These are phyloP conservation scores for Agrochola litura DNA, from an alignment of 2,888 invertebrate genomes.

Conservation along the genomic window DNA sequence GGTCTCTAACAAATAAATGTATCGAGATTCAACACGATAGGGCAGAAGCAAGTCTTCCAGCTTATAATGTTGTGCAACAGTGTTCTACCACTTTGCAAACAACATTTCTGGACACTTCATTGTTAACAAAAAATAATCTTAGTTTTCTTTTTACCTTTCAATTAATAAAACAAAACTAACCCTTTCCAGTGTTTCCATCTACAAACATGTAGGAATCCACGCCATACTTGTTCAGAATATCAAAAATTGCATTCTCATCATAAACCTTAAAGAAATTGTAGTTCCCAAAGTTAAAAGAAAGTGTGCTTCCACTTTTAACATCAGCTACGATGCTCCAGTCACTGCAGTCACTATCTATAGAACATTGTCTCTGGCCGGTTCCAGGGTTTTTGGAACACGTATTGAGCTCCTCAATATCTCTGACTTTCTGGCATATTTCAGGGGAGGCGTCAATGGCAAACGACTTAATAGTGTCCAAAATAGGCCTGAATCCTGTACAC, in stretches of 20 bases:
- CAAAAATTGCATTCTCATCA: slow-evolving; percentile 86
- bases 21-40: no score
- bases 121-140: no score
- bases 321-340: slow-evolving; percentile 80
- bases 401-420: slow-evolving; percentile 86
- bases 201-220: slow-evolving; percentile 90
- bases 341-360: slow-evolving; percentile 71
- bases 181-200: slow-evolving; percentile 93
- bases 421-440: slow-evolving; percentile 84
- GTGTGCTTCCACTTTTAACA: slow-evolving; percentile 70
- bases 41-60: no score
- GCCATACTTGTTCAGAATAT: slow-evolving; percentile 82
- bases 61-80: no score
- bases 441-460: slow-evolving; percentile 91
- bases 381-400: slow-evolving; percentile 71
- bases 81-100: no score
- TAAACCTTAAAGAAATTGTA: slow-evolving; percentile 87
- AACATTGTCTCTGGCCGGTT: slow-evolving; percentile 77
- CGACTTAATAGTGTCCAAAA: slow-evolving; percentile 94
- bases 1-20: no score
- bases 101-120: no score
- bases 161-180: slow-evolving; percentile 77
- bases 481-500: slow-evolving; percentile 95
- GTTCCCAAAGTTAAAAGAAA: slow-evolving; percentile 87
- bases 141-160: no score